Evolutionary conservation across 2,797 vertebrate species (phyloP), one percentile per base, ranked within the genome.

Genomic region (Siniperca obscura): DNA sequence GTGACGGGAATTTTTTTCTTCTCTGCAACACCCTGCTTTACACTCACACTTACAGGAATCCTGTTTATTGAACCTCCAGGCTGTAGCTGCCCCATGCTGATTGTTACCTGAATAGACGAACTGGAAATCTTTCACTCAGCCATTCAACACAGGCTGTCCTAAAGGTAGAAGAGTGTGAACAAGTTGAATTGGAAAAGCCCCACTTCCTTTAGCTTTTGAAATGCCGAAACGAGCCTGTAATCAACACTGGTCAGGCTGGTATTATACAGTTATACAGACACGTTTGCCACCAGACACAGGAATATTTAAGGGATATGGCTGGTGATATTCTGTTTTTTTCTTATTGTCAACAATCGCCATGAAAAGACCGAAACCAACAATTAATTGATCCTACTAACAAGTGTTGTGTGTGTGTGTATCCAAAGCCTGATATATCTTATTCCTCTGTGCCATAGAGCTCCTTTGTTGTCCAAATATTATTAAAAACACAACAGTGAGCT

Each of bases 21-120:
- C 30, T 7, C 9, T 27, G 22, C 14, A 3, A n/a, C 11, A 4
- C 48, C 22, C 44, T 50, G 42, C n/a, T 80, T 56, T 30, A 7
- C 65, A 7, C 27, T 64, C 72, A 52, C 52, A 75, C 53, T 71
- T 30, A 5, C 5, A 61, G 48, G 48, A 69, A 64, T 68, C 68
- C 3, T 42, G 4, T 57, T 42, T 66, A 64, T 75, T 68, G 61
- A 74, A 30, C 10, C 88, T 42, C 12, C 48, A 56, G 76, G 81
- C 82, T 65, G 38, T 11, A 34, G 72, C 53, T 71, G 0, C 48
- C n/a, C 21, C 57, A 21, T 3, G 61, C 80, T 60, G 76, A 50
- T 36, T 62, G 44, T 78, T 86, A 80, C 69, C 80, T 80, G 67
- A 83, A 83, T 40, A 77, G 79, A 76, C 75, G 42, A 81, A 71